Evolutionary conservation across 2,113 vertebrate genomes (phyloP).

Genomic region (Datnioides undecimradiatus): DNA sequence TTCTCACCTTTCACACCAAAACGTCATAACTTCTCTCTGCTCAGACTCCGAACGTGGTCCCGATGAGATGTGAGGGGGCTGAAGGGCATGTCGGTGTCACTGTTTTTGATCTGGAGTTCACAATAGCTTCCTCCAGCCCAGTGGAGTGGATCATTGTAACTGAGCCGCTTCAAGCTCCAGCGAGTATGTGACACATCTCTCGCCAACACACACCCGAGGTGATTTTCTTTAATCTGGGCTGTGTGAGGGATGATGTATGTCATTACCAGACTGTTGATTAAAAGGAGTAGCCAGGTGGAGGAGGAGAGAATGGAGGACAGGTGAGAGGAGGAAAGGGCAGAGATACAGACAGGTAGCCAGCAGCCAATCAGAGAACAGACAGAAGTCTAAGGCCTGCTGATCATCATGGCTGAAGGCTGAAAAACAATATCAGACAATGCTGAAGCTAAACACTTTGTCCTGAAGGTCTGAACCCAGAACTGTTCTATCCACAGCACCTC

Average conservation of each 20-base stretch:
- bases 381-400: too few relatives aligned
- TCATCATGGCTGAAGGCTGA: too few relatives aligned
- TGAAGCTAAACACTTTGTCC: too few relatives aligned
- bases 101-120: conserved; percentile 67
- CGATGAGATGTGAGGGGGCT: conserved; percentile 54
- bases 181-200: conserved; percentile 32
- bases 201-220: conserved; percentile 19
- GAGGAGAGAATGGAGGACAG: neutral
- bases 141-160: conserved; percentile 66
- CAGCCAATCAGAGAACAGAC: too few relatives aligned
- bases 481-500: too few relatives aligned
- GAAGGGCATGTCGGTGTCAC: conserved; percentile 50
- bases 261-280: conserved; percentile 22
- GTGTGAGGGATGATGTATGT: conserved; percentile 11
- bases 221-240: conserved; percentile 15
- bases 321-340: conserved; percentile 3
- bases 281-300: neutral
- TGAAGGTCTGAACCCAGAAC: too few relatives aligned
- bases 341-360: too few relatives aligned
- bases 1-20: conserved; percentile 20
- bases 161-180: conserved; percentile 42
- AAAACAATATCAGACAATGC: too few relatives aligned
- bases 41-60: conserved; percentile 33
- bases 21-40: conserved; percentile 33
- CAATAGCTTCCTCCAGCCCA: conserved; percentile 64